These are phyloP conservation scores for Neria commutata DNA, from an alignment of 2,888 invertebrate genomes.

Conservation along the genomic window DNA sequence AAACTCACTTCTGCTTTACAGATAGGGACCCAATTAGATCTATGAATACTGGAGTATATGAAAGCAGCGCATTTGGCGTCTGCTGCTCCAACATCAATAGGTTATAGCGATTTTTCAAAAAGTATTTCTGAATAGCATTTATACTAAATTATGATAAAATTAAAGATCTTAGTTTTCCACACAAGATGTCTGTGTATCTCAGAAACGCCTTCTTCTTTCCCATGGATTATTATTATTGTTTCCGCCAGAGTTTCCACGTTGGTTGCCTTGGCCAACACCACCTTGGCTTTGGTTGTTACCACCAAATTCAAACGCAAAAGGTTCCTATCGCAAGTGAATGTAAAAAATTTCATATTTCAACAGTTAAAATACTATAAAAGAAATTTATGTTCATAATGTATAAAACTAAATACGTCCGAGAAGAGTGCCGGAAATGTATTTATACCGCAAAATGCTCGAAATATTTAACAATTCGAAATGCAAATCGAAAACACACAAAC, in stretches of 20 bases:
- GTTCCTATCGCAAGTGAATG: slow-evolving; percentile 48
- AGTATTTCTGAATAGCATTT: not conserved
- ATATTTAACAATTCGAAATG: slow-evolving; percentile 36
- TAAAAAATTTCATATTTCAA: slow-evolving; percentile 34
- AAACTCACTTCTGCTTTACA: too few species aligned
- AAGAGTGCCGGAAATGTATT: slow-evolving; percentile 32
- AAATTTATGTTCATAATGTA: slow-evolving; percentile 17
- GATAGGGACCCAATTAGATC: too few species aligned
- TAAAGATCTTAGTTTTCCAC: slow-evolving; percentile 17
- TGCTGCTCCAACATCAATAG: too few species aligned
- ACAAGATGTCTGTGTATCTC: slow-evolving; percentile 37
- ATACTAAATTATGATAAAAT: not conserved
- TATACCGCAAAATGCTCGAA: slow-evolving; percentile 35
- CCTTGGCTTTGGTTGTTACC: slow-evolving; percentile 61
- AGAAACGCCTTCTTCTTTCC: slow-evolving; percentile 61
- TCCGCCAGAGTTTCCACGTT: slow-evolving; percentile 55
- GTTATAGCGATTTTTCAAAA: too few species aligned
- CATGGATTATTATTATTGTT: slow-evolving; percentile 54
- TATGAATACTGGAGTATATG: too few species aligned
- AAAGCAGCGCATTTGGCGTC: too few species aligned
- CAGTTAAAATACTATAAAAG: slow-evolving; percentile 16
- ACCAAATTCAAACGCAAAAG: slow-evolving; percentile 60
- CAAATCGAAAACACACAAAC: too few species aligned
- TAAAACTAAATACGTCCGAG: slow-evolving; percentile 4
- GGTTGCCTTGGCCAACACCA: slow-evolving; percentile 47